phyloP scores from a whole-genome alignment of 2,113 vertebrate species.

The Bubalus kerabau region DNA sequence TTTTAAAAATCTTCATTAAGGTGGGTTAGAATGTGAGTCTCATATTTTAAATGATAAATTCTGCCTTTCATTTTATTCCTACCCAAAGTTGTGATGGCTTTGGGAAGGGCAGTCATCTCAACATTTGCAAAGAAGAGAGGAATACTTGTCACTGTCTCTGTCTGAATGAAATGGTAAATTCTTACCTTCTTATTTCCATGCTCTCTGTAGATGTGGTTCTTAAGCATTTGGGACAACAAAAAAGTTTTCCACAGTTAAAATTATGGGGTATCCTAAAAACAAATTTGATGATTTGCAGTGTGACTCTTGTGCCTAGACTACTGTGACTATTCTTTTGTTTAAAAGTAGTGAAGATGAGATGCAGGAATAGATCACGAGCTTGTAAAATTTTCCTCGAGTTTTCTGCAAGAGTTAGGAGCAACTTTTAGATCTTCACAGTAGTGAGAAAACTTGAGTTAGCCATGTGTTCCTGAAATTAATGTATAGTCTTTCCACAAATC shows the following conservation, averaged over 20 bases:
- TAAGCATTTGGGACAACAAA: conserved; percentile 1
- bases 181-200: conserved; percentile 3
- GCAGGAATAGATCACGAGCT: background rate
- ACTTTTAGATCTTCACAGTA: conserved; percentile 26
- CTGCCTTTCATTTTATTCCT: background rate
- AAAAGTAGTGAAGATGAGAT: background rate
- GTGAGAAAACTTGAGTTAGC: conserved; percentile 48
- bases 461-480: conserved; percentile 63
- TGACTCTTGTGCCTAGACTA: background rate
- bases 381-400: background rate
- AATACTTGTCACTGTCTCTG: background rate
- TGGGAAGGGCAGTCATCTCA: background rate
- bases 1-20: conserved; percentile 28
- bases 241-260: conserved; percentile 1
- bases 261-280: conserved; percentile 7
- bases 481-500: conserved; percentile 47
- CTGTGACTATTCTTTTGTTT: conserved; percentile 26
- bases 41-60: conserved; percentile 28
- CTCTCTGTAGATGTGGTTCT: background rate
- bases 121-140: background rate
- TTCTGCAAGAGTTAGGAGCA: conserved; percentile 8
- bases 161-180: conserved; percentile 20
- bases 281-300: background rate
- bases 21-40: conserved; percentile 7
- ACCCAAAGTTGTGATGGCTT: conserved; percentile 2